phyloP scores from a whole-genome alignment of 2,888 invertebrate species.

The Andrena fulva region DNA sequence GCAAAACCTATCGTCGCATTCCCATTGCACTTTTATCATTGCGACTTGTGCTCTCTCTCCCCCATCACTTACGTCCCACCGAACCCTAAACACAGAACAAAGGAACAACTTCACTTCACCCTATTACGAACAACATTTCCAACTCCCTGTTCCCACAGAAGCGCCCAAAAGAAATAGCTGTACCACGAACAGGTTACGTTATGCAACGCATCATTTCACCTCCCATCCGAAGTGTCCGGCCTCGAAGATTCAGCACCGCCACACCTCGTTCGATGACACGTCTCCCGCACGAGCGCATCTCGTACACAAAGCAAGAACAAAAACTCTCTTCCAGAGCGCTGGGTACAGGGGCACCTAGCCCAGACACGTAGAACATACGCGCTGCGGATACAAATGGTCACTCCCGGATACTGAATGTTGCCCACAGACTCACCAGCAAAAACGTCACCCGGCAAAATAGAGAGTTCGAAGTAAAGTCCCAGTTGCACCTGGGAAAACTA shows the following conservation, averaged over 20 bases:
- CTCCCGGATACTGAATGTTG: not conserved
- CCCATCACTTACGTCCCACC: not conserved
- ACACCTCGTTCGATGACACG: not conserved
- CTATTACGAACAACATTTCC: not conserved
- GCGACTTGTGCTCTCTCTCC: not conserved
- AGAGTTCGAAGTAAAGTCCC: not conserved
- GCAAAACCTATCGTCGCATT: constrained; percentile 28
- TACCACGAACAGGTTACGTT: not conserved
- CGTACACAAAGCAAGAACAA: not conserved
- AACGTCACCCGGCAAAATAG: not conserved
- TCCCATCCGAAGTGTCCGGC: not conserved
- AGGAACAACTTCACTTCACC: not conserved
- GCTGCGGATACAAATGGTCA: not conserved
- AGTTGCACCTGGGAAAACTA: not conserved
- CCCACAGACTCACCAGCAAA: not conserved
- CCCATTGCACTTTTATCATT: not conserved
- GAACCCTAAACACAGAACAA: no score
- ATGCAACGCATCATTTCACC: not conserved
- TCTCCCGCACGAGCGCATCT: not conserved
- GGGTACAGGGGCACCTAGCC: not conserved
- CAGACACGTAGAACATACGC: not conserved
- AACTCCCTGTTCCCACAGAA: not conserved
- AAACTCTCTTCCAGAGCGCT: not conserved
- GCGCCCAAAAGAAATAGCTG: not conserved
- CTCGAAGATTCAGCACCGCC: not conserved